Base-by-base conservation (phyloP, 2,113 vertebrate species). In the Oncorhynchus keta region DNA sequence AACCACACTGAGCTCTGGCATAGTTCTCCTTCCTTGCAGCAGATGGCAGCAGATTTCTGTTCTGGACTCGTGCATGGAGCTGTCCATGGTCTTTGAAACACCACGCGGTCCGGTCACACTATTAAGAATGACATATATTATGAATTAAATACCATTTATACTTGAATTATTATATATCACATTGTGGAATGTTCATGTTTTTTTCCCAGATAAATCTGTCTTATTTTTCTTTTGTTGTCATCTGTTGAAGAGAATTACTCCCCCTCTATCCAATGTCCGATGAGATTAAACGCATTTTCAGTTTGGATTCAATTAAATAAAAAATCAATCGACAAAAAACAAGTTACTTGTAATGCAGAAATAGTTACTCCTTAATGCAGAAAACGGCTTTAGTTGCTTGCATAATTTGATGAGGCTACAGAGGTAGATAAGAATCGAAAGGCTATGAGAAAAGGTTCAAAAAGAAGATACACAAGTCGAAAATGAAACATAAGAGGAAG, bases 41-140 rank as follows among this genome's bases (percentile, higher is more conserved):
- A 92, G 92, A 88, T 88, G 85, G 85, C 89, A 89, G 89, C 86
- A 90, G 71, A 74, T 76, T 48, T 77, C 87, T 85, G 87, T 28
- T 71, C 57, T 69, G 83, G 2, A 1, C 30, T 14, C 18, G 0
- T 3, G 66, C n/a, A 20, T 48, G 81, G 78, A 73, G 78, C 89
- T 89, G 83, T 91, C 82, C 85, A 11, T 74, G 84, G 90, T 91
- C 28, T 87, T 92, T 45, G 84, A 87, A 86, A n/a, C 24, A 32
- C 24, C 18, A 62, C 48, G 48, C 22, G 59, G 62, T 28, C 3
- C 22, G 59, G 62, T 28, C 5, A 18, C 51, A 55, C 28, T 28
- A 28, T 55, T 22, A 22, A 57, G 4, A 18, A 8, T 2, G 12
- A 1, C 8, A 74, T 70, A 57, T 68, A 11, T 49, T 49, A 11